Base-by-base conservation (phyloP, 2,113 vertebrate species). In the Esox niger region DNA sequence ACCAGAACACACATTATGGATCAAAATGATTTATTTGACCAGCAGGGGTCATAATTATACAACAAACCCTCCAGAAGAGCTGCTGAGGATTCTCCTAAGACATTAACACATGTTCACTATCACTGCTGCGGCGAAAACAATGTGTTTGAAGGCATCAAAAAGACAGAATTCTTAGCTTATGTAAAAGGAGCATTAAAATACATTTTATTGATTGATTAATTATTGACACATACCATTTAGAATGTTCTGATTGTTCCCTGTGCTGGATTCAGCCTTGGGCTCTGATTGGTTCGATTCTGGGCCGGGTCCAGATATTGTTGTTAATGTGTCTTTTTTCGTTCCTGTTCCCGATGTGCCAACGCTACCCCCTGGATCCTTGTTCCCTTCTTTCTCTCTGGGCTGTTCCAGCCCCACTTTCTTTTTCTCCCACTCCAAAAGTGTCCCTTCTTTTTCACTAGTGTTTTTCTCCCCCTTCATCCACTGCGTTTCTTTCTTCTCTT, bases 211-310 rank as follows among this genome's bases (percentile, higher is more conserved):
- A 52, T n/a, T 52, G 47, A n/a, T 6, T 52, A n/a, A 13, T 15
- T 15, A 52, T 6, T 52, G 15, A 21, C 46, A 69, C 75, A 62
- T 84, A 94, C 92, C 90, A 4, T 88, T 93, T 59, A 83, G 91
- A 10, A 66, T 72, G 55, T 71, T 80, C 62, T 86, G 83, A 30
- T 85, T 90, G 52, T 85, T 80, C 46, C 86, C 81, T 0, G 20
- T 63, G 55, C 63, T 54, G 62, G 13, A 52, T 2, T 67, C 74
- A 0, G 38, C 64, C 76, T 71, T 79, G 31, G 35, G 30, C 25
- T 76, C 43, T 4, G 17, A 38, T 15, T 32, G 11, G 10, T 64
- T 61, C 25, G 20, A 35, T 0, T 25, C 27, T 11, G 30, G 67
- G 3, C 38, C 38, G 1, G 15, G 15, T 17, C 38, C 38, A 15